Conservation (phyloP, 2,888 invertebrate species). For the Morpho deidamia region DNA sequence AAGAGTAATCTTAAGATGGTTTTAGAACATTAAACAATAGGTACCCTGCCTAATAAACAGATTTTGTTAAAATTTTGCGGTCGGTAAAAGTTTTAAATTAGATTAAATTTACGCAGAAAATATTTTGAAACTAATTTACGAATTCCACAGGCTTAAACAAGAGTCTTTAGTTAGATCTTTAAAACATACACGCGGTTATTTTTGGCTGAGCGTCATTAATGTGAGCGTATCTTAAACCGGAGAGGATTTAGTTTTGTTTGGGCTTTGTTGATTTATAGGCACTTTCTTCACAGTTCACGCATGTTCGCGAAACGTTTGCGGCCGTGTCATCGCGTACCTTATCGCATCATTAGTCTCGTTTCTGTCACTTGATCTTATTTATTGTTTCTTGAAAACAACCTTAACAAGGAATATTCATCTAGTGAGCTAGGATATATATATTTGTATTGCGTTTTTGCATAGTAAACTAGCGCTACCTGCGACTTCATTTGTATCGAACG, state of each 20-base stretch:
- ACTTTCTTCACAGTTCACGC: constrained; percentile 10
- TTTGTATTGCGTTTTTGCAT: too few relatives aligned
- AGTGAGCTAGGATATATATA: too few relatives aligned
- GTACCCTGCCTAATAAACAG: too few relatives aligned
- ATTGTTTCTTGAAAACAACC: neutral
- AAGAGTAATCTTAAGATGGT: too few relatives aligned
- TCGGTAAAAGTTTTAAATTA: constrained; percentile 30
- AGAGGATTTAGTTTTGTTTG: constrained; percentile 11
- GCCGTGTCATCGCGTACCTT: constrained; percentile 36
- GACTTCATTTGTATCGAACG: too few relatives aligned
- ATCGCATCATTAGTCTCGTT: constrained; percentile 31
- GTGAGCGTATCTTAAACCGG: constrained; percentile 34
- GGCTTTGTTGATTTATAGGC: constrained; percentile 9
- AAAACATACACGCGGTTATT: constrained; percentile 40
- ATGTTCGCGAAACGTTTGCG: constrained; percentile 3
- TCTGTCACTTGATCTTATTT: constrained; percentile 4
- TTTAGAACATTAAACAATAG: too few relatives aligned
- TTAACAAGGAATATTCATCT: neutral
- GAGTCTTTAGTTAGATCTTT: constrained; percentile 28
- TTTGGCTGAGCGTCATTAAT: constrained; percentile 39
- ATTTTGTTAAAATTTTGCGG: constrained; percentile 6
- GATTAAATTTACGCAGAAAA: too few relatives aligned
- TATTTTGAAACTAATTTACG: constrained; percentile 11
- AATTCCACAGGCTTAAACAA: constrained; percentile 42
- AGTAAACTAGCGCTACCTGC: too few relatives aligned